Evolutionary conservation across 35 echinoderm and acorn worm species (phyloP), one percentile per base, ranked within the genome.

Genomic region (Ophiothrix spiculata): DNA sequence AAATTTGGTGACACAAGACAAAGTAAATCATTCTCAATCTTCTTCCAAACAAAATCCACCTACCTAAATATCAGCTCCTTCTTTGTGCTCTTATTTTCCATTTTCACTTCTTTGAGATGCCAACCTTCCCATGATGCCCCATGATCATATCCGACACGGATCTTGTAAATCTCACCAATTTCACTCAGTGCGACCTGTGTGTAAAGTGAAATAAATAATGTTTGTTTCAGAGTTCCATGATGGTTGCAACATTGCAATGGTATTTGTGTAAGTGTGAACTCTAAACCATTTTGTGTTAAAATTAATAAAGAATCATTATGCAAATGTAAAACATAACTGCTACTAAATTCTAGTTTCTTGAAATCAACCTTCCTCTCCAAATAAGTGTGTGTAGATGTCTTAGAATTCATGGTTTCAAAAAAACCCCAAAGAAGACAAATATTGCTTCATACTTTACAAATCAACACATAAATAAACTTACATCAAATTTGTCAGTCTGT

Each of bases 81-180:
- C 37, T 83, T 73, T 11, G 84, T 88, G 40, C 64, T 49, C 54
- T 87, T 92, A 46, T 88, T 79, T 54, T 83, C 32, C 79, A 87
- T 92, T 29, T 42, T 40, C 36, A 93, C 79, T 78, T 93, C 87
- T 78, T 93, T 64, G 12, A 93, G 85, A 86, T 93, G 92, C 92
- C 92, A 93, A 21, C 92, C 92, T 89, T 93, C 87, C 92, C 92
- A 93, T 33, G 45, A 84, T 21, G 23, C 56, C 32, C 41, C 77
- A 40, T 93, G 87, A 81, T 93, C 81, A 31, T 89, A 74, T n/a
- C 92, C 92, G 39, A 93, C 81, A 6, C 92, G 86, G 35, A 93
- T 93, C 81, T 93, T 93, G 77, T 82, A 86, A 38, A 93, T 81
- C 19, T 93, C 82, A 35, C 81, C 87, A 56, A 93, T 88, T 0